A percentile compares a stretch with the other conserved stretches of the same genome.
Conservation (phyloP, 2,888 invertebrate species). For the Nomada flava region DNA sequence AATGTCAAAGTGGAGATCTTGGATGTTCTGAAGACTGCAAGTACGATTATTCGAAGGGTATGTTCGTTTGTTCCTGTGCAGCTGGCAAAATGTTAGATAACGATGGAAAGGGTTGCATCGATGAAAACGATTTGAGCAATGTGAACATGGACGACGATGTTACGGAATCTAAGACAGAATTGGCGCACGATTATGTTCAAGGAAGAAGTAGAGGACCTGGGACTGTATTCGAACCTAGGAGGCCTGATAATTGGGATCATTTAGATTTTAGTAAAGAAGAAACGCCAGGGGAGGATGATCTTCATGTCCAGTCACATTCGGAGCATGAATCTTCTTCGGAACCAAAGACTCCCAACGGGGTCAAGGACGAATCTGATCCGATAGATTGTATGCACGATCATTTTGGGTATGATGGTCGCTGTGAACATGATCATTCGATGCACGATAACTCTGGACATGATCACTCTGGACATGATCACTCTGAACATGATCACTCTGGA, state of each 20-base stretch:
- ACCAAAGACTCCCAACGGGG: slow-evolving; percentile 15
- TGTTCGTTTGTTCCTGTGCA: slow-evolving; percentile 89
- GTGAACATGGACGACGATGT: slow-evolving; percentile 72
- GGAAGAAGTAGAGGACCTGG: slow-evolving; percentile 78
- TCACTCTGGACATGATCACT: slow-evolving; percentile 48
- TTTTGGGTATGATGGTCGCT: slow-evolving; percentile 33
- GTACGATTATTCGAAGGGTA: slow-evolving; percentile 87
- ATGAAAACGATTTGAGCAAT: slow-evolving; percentile 75
- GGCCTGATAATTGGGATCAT: slow-evolving; percentile 67
- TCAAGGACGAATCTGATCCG: slow-evolving; percentile 17
- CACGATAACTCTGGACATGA: slow-evolving; percentile 40
- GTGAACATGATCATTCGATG: slow-evolving; percentile 19
- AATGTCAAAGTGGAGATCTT: slow-evolving; percentile 88
- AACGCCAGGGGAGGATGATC: background rate
- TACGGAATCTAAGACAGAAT: slow-evolving; percentile 67
- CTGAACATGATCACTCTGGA: background rate
- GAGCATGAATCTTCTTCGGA: slow-evolving; percentile 30
- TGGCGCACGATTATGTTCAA: slow-evolving; percentile 72
- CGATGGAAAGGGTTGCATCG: slow-evolving; percentile 84
- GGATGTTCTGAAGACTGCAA: slow-evolving; percentile 89
- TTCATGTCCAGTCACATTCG: background rate
- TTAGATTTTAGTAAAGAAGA: slow-evolving; percentile 47
- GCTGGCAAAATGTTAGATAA: slow-evolving; percentile 85
- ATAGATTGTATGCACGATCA: slow-evolving; percentile 48
- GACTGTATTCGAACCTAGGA: slow-evolving; percentile 59